Percentiles rank a stretch among this genome's conserved stretches.
These are phyloP conservation scores for Enteromius treurensis DNA, from an alignment of 2,797 vertebrate genomes.

Conservation along the genomic window DNA sequence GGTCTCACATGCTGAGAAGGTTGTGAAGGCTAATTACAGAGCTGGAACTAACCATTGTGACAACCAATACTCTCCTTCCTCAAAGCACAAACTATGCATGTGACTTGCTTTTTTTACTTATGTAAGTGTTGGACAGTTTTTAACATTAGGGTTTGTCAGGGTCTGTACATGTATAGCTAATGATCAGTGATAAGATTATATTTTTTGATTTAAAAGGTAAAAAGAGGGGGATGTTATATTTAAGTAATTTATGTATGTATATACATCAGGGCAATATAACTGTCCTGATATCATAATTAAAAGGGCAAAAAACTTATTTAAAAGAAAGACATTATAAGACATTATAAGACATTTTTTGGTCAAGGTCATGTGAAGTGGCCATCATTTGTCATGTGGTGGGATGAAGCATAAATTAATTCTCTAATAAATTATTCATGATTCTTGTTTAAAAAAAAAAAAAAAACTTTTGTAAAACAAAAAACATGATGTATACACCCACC, in stretches of 20 bases:
- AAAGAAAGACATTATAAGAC: too few relatives aligned
- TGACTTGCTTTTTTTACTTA: neutral
- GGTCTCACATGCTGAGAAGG: conserved; percentile 66
- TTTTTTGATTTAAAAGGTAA: neutral
- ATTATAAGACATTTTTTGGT: neutral
- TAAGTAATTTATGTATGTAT: neutral
- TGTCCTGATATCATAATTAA: neutral
- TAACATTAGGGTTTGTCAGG: neutral
- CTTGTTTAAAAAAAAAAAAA: too few relatives aligned
- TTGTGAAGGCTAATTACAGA: conserved; percentile 39
- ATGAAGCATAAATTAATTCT: neutral
- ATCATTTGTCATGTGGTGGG: neutral
- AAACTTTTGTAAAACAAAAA: neutral
- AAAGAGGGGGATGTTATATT: neutral
- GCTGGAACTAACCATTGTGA: conserved; percentile 18
- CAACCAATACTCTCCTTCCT: conserved; percentile 11
- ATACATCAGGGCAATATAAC: neutral
- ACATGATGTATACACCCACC: neutral
- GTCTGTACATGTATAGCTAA: neutral
- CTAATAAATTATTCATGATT: neutral
- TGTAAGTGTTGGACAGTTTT: neutral
- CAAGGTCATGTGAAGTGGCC: neutral
- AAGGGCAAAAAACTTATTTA: too few relatives aligned
- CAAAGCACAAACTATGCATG: neutral
- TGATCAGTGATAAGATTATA: too few relatives aligned